phyloP scores from a whole-genome alignment of 2,888 invertebrate species.

The Acholoe squamosa region DNA sequence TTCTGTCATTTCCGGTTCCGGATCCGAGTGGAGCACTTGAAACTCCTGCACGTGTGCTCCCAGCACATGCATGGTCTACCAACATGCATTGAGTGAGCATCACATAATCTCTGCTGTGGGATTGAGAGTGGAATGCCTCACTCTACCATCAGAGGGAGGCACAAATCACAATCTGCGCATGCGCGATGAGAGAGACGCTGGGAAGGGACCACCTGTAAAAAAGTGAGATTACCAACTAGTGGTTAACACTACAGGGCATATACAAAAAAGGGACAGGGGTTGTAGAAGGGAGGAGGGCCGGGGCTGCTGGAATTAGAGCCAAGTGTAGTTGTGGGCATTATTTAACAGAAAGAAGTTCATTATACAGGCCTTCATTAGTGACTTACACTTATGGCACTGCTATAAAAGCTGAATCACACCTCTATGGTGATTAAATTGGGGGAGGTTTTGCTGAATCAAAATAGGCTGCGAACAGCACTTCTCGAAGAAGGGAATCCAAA shows the following conservation, averaged over 20 bases:
- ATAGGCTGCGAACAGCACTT: too few relatives aligned
- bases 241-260: slow-evolving; percentile 22
- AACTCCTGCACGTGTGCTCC: neutral
- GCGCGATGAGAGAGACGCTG: neutral
- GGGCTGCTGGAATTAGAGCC: neutral
- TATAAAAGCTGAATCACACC: too few relatives aligned
- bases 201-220: slow-evolving; percentile 47
- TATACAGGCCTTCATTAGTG: too few relatives aligned
- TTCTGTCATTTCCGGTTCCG: slow-evolving; percentile 20
- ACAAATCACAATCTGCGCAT: neutral
- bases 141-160: slow-evolving; percentile 24
- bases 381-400: too few relatives aligned
- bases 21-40: neutral
- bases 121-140: neutral
- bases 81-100: neutral
- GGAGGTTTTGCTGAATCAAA: too few relatives aligned
- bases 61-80: neutral
- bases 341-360: too few relatives aligned
- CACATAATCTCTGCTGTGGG: neutral
- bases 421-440: too few relatives aligned
- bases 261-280: neutral
- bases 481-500: too few relatives aligned
- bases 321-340: too few relatives aligned
- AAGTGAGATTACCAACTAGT: neutral
- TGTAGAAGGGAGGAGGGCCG: neutral